phyloP scores from a whole-genome alignment of 2,888 invertebrate species.

The Vannuccia rotundouncinata region DNA sequence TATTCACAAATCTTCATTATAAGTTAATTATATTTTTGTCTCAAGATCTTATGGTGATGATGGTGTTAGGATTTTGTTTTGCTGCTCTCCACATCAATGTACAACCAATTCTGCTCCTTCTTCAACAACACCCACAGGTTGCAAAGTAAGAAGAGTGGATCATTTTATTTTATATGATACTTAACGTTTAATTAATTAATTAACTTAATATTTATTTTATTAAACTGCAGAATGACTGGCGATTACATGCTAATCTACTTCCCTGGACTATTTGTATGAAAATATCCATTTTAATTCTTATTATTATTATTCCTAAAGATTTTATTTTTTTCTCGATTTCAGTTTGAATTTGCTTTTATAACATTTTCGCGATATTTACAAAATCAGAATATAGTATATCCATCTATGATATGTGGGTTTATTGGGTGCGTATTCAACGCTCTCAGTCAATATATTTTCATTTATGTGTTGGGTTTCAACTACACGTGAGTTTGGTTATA shows the following conservation, averaged over 20 bases:
- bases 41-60: constrained; percentile 24
- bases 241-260: constrained; percentile 32
- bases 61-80: neutral
- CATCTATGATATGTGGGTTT: constrained; percentile 36
- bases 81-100: constrained; percentile 22
- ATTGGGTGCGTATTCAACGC: constrained; percentile 36
- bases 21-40: neutral
- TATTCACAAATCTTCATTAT: no score
- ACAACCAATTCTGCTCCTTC: constrained; percentile 27
- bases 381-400: constrained; percentile 39
- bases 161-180: neutral
- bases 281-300: neutral
- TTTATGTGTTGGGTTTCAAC: constrained; percentile 30
- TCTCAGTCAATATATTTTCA: constrained; percentile 34
- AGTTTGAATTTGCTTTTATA: constrained; percentile 37
- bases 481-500: constrained; percentile 27
- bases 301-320: neutral
- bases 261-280: constrained; percentile 30
- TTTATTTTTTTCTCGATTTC: neutral
- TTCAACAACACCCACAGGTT: constrained; percentile 24
- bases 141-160: neutral
- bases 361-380: constrained; percentile 37
- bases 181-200: neutral
- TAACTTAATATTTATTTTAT: neutral
- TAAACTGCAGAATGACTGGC: constrained; percentile 14